phyloP scores from a whole-genome alignment of 2,797 vertebrate species.

The Schizothorax lantsangensis region DNA sequence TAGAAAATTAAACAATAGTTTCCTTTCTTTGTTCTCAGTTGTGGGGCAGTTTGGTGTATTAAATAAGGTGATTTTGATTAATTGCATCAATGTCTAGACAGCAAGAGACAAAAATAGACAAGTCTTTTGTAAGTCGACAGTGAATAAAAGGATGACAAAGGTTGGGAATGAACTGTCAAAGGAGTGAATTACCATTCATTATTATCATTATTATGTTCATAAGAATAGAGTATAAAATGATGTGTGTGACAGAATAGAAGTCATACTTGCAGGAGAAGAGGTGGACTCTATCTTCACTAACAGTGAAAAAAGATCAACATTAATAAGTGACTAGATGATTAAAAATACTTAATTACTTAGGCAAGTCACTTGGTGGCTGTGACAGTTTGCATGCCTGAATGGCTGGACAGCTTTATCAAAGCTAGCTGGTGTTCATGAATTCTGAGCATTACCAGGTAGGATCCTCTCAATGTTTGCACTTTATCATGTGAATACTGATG shows the following conservation, averaged over 20 bases:
- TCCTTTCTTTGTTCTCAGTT: neutral
- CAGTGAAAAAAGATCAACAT: neutral
- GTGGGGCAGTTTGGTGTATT: neutral
- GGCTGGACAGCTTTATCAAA: neutral
- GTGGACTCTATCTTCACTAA: neutral
- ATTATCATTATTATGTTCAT: constrained; percentile 25
- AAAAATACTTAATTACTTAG: neutral
- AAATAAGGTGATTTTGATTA: constrained; percentile 59
- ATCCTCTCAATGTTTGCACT: constrained; percentile 54
- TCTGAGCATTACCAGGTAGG: constrained; percentile 19
- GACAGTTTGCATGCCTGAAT: constrained; percentile 4
- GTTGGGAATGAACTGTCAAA: constrained; percentile 6
- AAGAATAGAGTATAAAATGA: constrained; percentile 33
- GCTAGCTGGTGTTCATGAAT: constrained; percentile 9
- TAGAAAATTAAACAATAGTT: neutral
- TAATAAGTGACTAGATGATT: constrained; percentile 12
- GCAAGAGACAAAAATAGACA: constrained; percentile 52
- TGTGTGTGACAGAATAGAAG: neutral
- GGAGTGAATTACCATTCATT: constrained; percentile 22
- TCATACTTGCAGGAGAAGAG: neutral
- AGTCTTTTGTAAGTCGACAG: constrained; percentile 6
- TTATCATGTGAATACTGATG: constrained; percentile 61
- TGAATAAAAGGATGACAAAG: constrained; percentile 41
- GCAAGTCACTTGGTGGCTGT: neutral
- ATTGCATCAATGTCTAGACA: constrained; percentile 62